Percentiles rank a stretch among this genome's conserved stretches.
Evolutionary conservation across 2,797 vertebrate genomes (phyloP).

Genomic region (Simalia tracyae): DNA sequence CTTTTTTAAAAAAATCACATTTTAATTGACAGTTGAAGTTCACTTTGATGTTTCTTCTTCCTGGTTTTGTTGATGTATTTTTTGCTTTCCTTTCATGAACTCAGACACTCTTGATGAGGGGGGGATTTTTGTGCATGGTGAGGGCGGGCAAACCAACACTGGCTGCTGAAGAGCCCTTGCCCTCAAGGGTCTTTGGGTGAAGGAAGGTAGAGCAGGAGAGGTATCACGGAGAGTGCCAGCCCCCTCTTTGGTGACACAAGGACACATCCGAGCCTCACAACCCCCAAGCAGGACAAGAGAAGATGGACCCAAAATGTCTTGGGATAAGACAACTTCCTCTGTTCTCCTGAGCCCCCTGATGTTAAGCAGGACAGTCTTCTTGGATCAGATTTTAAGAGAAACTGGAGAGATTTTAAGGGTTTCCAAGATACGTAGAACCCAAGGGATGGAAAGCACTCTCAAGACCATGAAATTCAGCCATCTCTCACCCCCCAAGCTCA

Average conservation of each 20-base stretch:
- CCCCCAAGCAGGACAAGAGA: neutral
- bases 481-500: neutral
- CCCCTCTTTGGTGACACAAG: neutral
- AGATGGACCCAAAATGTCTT: neutral
- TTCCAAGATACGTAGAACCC: neutral
- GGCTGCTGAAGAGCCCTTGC: neutral
- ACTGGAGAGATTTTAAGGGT: neutral
- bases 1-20: neutral
- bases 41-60: slow-evolving; percentile 23
- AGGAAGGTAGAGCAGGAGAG: neutral
- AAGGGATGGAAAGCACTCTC: neutral
- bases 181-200: neutral
- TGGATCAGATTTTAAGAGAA: neutral
- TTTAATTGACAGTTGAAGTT: slow-evolving; percentile 33
- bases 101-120: neutral
- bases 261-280: neutral
- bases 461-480: neutral
- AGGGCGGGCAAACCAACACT: neutral
- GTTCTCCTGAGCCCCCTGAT: neutral
- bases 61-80: neutral
- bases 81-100: neutral
- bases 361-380: neutral
- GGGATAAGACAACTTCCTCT: neutral
- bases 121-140: neutral
- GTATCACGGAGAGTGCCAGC: neutral